Percentiles rank a stretch among this genome's conserved stretches.
Evolutionary conservation across 2,888 invertebrate species (phyloP).

Genomic region (Stratiomys singularior): DNA sequence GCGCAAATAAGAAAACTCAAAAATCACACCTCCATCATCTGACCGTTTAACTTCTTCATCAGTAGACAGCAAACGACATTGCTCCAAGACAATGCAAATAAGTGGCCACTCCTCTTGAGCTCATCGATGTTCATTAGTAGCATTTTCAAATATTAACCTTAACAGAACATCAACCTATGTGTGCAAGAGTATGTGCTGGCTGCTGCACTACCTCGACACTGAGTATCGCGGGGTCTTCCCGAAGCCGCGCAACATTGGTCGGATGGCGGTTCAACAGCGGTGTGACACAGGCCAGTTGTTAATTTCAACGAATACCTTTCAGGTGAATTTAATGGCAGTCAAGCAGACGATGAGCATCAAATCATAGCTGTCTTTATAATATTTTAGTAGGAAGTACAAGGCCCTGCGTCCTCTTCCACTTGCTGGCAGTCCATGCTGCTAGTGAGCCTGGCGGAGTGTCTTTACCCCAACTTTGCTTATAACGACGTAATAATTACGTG

Average conservation of each 20-base stretch:
- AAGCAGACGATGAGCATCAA: conserved; percentile 8
- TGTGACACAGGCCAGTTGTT: conserved; percentile 26
- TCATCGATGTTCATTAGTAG: conserved; percentile 17
- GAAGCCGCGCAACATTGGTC: background rate
- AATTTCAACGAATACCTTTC: conserved; percentile 18
- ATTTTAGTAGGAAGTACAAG: background rate
- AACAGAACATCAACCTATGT: conserved; percentile 10
- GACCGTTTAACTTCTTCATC: conserved; percentile 8
- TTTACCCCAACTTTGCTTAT: background rate
- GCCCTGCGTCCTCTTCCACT: background rate
- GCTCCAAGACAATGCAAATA: conserved; percentile 32
- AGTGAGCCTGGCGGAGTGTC: background rate
- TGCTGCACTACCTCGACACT: background rate
- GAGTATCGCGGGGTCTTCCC: background rate
- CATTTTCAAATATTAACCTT: conserved; percentile 11
- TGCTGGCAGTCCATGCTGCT: background rate
- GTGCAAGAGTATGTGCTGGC: too few species aligned
- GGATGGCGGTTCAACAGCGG: background rate
- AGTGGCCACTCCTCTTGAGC: conserved; percentile 28
- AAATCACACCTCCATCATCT: conserved; percentile 15
- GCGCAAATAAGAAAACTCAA: too few species aligned
- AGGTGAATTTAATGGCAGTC: conserved; percentile 16
- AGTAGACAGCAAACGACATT: conserved; percentile 2
- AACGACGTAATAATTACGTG: conserved; percentile 46
- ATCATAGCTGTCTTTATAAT: conserved; percentile 16